A percentile compares a stretch with the other conserved stretches of the same genome.
Evolutionary conservation across 2,888 invertebrate species (phyloP).

Genomic region (Argyresthia goedartella): DNA sequence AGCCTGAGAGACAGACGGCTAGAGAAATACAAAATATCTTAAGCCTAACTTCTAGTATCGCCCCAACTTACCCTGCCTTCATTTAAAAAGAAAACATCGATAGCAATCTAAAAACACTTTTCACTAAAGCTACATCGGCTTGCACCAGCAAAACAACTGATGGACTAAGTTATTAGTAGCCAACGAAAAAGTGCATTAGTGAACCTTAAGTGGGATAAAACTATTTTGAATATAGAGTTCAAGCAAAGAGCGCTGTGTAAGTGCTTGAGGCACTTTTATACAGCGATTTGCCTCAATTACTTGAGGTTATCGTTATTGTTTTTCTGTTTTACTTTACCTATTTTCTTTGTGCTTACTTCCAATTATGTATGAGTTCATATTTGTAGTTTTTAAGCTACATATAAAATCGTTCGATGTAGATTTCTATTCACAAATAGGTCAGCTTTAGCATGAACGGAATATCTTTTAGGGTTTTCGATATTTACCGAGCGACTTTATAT

Average conservation of each 20-base stretch:
- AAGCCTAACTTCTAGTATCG: too few relatives aligned
- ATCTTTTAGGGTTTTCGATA: too few relatives aligned
- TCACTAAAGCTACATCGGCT: constrained; percentile 15
- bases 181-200: constrained; percentile 64
- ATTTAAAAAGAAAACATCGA: background rate
- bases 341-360: too few relatives aligned
- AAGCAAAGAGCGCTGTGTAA: constrained; percentile 51
- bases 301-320: constrained; percentile 41
- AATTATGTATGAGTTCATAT: too few relatives aligned
- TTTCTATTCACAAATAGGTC: too few relatives aligned
- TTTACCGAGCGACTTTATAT: too few relatives aligned
- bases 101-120: constrained; percentile 4
- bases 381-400: too few relatives aligned
- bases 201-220: constrained; percentile 57
- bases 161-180: constrained; percentile 55
- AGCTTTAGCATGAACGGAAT: too few relatives aligned
- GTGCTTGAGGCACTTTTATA: constrained; percentile 55
- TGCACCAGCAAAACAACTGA: constrained; percentile 49
- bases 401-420: too few relatives aligned
- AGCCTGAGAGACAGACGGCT: too few relatives aligned
- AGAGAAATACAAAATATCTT: too few relatives aligned
- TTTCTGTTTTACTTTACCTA: constrained; percentile 13
- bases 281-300: constrained; percentile 52
- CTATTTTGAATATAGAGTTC: constrained; percentile 62
- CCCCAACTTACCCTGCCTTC: too few relatives aligned